A percentile compares a stretch with the other conserved stretches of the same genome.
phyloP scores from a whole-genome alignment of 2,888 invertebrate species.

The Boloria euphrosyne region DNA sequence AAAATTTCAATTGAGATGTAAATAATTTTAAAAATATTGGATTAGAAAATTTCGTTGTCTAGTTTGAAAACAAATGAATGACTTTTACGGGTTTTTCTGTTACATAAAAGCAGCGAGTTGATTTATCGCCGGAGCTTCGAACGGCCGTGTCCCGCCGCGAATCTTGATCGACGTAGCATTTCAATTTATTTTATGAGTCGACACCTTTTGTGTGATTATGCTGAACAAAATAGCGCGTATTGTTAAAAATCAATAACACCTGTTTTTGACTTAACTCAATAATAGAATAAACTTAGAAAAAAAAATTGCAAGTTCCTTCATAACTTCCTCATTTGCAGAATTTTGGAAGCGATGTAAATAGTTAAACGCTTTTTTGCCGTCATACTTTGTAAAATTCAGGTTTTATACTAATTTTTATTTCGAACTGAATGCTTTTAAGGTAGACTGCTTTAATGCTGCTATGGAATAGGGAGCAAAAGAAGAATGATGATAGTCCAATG shows the following conservation, averaged over 20 bases:
- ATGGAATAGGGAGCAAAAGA: constrained; percentile 43
- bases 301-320: not conserved
- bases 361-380: no score
- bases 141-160: constrained; percentile 65
- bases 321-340: not conserved
- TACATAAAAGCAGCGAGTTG: constrained; percentile 76
- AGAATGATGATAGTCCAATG: constrained; percentile 48
- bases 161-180: constrained; percentile 76
- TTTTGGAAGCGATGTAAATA: no score
- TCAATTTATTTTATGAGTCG: constrained; percentile 78
- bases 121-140: constrained; percentile 69
- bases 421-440: constrained; percentile 33
- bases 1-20: constrained; percentile 67
- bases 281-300: not conserved
- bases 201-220: constrained; percentile 59
- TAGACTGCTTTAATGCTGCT: no score
- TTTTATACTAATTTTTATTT: constrained; percentile 9
- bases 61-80: constrained; percentile 80
- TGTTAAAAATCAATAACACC: constrained; percentile 30
- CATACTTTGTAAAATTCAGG: no score
- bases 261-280: not conserved
- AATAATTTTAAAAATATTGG: constrained; percentile 69
- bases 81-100: constrained; percentile 66
- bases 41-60: constrained; percentile 65
- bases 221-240: constrained; percentile 27